Evolutionary conservation across 2,888 invertebrate genomes (phyloP), one percentile per base, ranked within the genome.

Genomic region (Frankliniella intonsa): DNA sequence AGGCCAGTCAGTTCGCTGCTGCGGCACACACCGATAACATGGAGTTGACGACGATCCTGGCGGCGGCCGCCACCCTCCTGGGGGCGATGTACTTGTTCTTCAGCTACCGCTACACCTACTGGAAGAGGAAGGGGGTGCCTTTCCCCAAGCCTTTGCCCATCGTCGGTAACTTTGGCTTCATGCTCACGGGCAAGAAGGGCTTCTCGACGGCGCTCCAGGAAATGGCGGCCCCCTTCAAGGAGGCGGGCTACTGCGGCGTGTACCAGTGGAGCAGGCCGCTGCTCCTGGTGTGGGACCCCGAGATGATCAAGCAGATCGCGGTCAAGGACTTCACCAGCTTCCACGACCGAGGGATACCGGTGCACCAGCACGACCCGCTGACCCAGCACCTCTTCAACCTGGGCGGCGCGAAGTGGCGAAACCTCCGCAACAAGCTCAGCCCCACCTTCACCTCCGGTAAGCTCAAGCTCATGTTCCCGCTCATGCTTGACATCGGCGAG

Each of bases 381-480:
- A 86, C 87, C 10, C 87, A 86, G 0, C 87, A 89, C 84, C 85
- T 89, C 5, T 87, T 90, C 83, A 87, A 88, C 1, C 84, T 89
- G 82, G 89, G 88, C 83, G 90, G 89, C 82, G 88, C 89, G 0
- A 88, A 88, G 2, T 92, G 91, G 92, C 90, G 89, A 84, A 87
- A 86, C 65, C 85, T 90, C 19, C 87, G 92, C 49, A 85, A 88
- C 0, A 90, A 90, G 84, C 86, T 91, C 50, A 89, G 90, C 0
- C 91, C 91, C 0, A 89, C 90, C 0, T 89, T 91, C 85, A 90
- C 91, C 0, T 88, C 89, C 1, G 90, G 90, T 25, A 91, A 91
- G 85, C 86, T 92, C 82, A 91, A 89, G 85, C 86, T 86, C 80
- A 90, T 91, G 90, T 88, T 90, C 49, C 87, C 88, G 0, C 86